These are phyloP conservation scores for Monopterus albus DNA, from an alignment of 2,113 vertebrate species.

Conservation along the genomic window DNA sequence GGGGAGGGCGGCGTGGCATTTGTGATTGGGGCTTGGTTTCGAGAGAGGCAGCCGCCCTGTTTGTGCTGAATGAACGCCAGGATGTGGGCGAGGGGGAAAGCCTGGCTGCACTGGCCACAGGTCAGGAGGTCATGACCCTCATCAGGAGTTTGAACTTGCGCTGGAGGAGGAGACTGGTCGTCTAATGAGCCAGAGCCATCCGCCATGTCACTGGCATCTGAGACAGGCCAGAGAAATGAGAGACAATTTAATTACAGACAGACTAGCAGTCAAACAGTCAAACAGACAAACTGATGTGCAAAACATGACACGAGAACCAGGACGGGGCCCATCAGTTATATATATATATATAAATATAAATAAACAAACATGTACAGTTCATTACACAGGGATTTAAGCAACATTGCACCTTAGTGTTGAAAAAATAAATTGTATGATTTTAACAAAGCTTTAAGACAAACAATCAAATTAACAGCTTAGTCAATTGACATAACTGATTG, in stretches of 20 bases:
- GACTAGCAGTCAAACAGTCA: too few species aligned
- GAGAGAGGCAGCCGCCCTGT: conserved; percentile 76
- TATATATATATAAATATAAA: too few species aligned
- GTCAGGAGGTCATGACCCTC: conserved; percentile 81
- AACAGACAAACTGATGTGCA: too few species aligned
- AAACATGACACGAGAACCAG: background rate
- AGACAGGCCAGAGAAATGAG: background rate
- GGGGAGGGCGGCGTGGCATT: conserved; percentile 78
- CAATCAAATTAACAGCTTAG: too few species aligned
- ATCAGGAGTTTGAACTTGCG: conserved; percentile 19
- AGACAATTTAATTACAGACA: background rate
- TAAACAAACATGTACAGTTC: background rate
- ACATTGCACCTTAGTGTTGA: background rate
- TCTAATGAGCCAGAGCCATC: conserved; percentile 20
- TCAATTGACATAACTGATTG: too few species aligned
- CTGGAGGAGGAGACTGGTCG: conserved; percentile 28
- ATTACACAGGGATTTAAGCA: background rate
- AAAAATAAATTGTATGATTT: background rate
- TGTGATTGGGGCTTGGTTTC: conserved; percentile 13
- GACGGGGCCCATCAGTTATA: background rate
- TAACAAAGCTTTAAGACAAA: background rate
- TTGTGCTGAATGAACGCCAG: conserved; percentile 86
- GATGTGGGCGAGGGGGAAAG: conserved; percentile 85
- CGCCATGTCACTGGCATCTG: conserved; percentile 67
- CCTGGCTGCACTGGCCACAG: conserved; percentile 83